phyloP scores from a whole-genome alignment of 2,113 vertebrate genomes.

The Callionymus lyra region DNA sequence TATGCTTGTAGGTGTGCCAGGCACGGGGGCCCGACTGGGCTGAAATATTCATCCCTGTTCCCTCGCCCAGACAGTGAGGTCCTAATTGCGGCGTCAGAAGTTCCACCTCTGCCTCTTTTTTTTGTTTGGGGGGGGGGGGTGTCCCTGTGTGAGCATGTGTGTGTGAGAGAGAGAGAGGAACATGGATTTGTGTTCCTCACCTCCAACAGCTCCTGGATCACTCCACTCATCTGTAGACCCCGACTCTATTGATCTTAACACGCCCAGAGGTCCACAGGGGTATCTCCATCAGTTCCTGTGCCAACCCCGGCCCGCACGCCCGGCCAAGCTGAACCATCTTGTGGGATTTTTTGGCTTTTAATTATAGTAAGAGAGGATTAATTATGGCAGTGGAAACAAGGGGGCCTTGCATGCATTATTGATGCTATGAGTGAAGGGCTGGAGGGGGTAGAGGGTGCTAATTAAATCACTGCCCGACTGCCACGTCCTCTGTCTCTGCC shows the following conservation, averaged over 20 bases:
- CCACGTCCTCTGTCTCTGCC: constrained; percentile 53
- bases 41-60: constrained; percentile 65
- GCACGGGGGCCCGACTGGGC: constrained; percentile 55
- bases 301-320: constrained; percentile 53
- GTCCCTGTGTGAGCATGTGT: too few species aligned
- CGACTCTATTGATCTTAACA: constrained; percentile 15
- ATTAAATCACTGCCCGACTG: constrained; percentile 71
- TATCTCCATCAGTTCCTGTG: constrained; percentile 61
- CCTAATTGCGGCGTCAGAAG: constrained; percentile 64
- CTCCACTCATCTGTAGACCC: constrained; percentile 32
- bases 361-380: constrained; percentile 75
- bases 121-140: too few species aligned
- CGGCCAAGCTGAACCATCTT: constrained; percentile 64
- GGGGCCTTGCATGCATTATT: constrained; percentile 71
- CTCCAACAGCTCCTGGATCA: constrained; percentile 8
- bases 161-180: too few species aligned
- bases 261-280: constrained; percentile 33
- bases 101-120: constrained; percentile 50
- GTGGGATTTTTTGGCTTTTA: constrained; percentile 73
- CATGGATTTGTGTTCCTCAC: too few species aligned
- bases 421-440: constrained; percentile 72
- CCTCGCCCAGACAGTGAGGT: constrained; percentile 55
- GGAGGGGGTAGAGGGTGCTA: constrained; percentile 66
- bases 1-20: constrained; percentile 53
- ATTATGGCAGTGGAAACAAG: constrained; percentile 71